A percentile compares a stretch with the other conserved stretches of the same genome.
These are phyloP conservation scores for Priocnemis perturbator DNA, from an alignment of 2,888 invertebrate species.

Conservation along the genomic window DNA sequence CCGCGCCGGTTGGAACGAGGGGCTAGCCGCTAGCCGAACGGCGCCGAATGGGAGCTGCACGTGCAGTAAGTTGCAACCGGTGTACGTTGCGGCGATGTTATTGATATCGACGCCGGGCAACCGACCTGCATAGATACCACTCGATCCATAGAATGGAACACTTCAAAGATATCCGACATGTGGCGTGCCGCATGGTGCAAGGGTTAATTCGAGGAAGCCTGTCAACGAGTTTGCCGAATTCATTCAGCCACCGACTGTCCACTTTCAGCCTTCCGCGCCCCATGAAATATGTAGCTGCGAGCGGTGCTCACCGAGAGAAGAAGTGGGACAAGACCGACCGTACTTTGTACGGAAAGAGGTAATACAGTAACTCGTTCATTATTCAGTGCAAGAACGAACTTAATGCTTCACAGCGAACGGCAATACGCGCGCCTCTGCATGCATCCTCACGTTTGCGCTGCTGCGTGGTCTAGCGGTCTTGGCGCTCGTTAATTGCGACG, in stretches of 20 bases:
- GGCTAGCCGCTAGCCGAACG: conserved; percentile 17
- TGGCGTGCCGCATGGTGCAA: conserved; percentile 47
- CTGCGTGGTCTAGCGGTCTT: too few relatives aligned
- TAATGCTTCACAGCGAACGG: neutral
- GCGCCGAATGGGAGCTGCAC: conserved; percentile 30
- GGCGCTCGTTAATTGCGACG: conserved; percentile 17
- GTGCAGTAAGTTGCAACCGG: conserved; percentile 29
- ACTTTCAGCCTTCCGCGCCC: too few relatives aligned
- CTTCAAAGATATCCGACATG: conserved; percentile 53
- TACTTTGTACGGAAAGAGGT: too few relatives aligned
- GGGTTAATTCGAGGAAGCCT: neutral
- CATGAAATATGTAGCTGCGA: too few relatives aligned
- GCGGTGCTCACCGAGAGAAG: too few relatives aligned
- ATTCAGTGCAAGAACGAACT: conserved; percentile 1
- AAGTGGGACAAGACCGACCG: too few relatives aligned
- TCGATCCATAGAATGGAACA: conserved; percentile 26
- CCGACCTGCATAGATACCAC: conserved; percentile 39
- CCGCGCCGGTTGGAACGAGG: conserved; percentile 24
- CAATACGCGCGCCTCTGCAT: neutral
- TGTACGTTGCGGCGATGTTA: conserved; percentile 40
- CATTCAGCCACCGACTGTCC: too few relatives aligned
- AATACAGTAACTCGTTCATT: too few relatives aligned
- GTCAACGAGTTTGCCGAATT: neutral
- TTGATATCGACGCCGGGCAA: conserved; percentile 46
- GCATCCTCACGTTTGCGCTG: too few relatives aligned